Percentiles rank a stretch among this genome's conserved stretches.
phyloP scores from a whole-genome alignment of 2,888 invertebrate genomes.

The Drosophila tripunctata region DNA sequence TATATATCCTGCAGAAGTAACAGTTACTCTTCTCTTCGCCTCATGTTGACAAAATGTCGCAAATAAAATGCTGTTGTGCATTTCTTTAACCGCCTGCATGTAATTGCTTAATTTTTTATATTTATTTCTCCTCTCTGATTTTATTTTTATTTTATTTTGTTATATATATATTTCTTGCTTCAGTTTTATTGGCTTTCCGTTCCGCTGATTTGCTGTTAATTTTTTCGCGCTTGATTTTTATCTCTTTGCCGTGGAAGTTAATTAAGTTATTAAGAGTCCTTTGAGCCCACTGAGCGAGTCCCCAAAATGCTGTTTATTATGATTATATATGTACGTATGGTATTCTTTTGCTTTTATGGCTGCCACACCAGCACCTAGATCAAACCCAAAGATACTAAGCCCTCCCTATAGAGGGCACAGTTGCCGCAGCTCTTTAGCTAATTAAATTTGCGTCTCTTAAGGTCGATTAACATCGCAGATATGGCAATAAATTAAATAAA shows the following conservation, averaged over 20 bases:
- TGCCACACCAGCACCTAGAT: constrained; percentile 58
- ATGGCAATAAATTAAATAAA: constrained; percentile 19
- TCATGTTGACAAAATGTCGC: constrained; percentile 61
- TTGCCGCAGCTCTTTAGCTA: constrained; percentile 58
- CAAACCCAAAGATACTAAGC: constrained; percentile 62
- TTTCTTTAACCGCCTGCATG: constrained; percentile 63
- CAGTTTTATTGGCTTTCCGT: constrained; percentile 45
- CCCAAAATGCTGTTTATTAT: constrained; percentile 36
- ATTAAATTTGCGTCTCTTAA: constrained; percentile 53
- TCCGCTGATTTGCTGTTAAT: constrained; percentile 60
- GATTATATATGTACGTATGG: constrained; percentile 24
- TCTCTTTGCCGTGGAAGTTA: constrained; percentile 58
- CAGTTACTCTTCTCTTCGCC: constrained; percentile 11
- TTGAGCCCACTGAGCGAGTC: constrained; percentile 37
- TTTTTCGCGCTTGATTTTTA: constrained; percentile 72
- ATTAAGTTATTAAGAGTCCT: constrained; percentile 73
- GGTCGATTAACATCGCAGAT: constrained; percentile 19
- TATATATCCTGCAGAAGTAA: neutral
- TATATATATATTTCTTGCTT: constrained; percentile 17
- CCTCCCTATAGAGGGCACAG: constrained; percentile 19
- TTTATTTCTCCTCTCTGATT: constrained; percentile 47
- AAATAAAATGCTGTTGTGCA: constrained; percentile 71
- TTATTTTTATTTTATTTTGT: constrained; percentile 43
- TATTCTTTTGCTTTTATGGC: constrained; percentile 51
- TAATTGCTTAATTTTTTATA: constrained; percentile 71